Percentiles rank a stretch among this genome's conserved stretches.
These are phyloP conservation scores for Glaucidium brasilianum DNA, from an alignment of 2,113 vertebrate species.

Conservation along the genomic window DNA sequence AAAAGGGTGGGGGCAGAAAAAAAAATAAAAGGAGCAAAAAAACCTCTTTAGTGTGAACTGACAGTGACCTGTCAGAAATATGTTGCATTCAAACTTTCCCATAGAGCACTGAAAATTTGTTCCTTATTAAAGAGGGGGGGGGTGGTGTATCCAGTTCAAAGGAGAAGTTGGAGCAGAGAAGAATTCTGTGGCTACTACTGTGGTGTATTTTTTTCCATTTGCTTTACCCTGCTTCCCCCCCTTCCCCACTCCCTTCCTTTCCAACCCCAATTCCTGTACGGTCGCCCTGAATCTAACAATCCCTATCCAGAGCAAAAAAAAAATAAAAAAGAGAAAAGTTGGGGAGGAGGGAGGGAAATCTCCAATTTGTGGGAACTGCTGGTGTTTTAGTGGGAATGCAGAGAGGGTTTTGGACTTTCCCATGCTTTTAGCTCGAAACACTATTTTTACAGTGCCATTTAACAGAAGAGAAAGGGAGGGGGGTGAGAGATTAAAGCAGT, in stretches of 20 bases:
- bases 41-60: conserved; percentile 10
- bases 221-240: neutral
- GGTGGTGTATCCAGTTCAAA: neutral
- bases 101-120: conserved; percentile 50
- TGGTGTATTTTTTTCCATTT: conserved; percentile 42
- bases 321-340: neutral
- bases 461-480: neutral
- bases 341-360: conserved; percentile 31
- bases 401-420: conserved; percentile 46
- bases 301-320: neutral
- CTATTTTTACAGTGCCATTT: conserved; percentile 56
- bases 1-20: neutral
- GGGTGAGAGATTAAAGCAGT: neutral
- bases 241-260: neutral
- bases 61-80: conserved; percentile 49
- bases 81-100: conserved; percentile 54
- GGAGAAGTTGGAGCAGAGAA: conserved; percentile 12
- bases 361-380: conserved; percentile 66
- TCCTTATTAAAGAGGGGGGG: neutral
- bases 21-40: neutral
- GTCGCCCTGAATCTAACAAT: neutral
- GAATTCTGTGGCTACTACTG: conserved; percentile 43
- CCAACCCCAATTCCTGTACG: neutral
- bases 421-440: conserved; percentile 1
- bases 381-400: conserved; percentile 40